phyloP scores from a whole-genome alignment of 2,888 invertebrate genomes.

The Drosophila robusta region DNA sequence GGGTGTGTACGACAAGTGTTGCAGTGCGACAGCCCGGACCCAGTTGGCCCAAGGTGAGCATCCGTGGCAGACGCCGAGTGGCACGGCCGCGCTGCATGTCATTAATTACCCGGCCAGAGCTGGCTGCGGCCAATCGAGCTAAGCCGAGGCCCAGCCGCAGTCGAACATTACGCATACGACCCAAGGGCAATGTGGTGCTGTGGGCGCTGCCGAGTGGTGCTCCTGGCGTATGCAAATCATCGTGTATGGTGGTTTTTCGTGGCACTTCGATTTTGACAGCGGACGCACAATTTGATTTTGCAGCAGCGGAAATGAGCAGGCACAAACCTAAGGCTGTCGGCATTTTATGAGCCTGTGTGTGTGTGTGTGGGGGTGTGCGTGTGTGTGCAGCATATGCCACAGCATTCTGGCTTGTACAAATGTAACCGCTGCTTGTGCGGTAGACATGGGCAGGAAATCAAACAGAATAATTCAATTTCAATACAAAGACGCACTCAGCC shows the following conservation, averaged over 20 bases:
- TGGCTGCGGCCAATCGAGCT: conserved; percentile 54
- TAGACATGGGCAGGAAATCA: conserved; percentile 74
- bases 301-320: conserved; percentile 69
- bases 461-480: conserved; percentile 82
- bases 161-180: conserved; percentile 38
- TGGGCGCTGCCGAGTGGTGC: conserved; percentile 4
- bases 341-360: conserved; percentile 38
- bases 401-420: conserved; percentile 65
- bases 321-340: conserved; percentile 47
- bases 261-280: conserved; percentile 63
- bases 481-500: conserved; percentile 69
- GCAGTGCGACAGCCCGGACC: conserved; percentile 8
- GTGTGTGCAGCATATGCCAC: conserved; percentile 61
- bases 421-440: conserved; percentile 51
- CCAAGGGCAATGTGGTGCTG: conserved; percentile 16
- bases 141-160: conserved; percentile 58
- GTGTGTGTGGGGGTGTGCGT: conserved; percentile 17
- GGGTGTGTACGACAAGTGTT: conserved; percentile 61
- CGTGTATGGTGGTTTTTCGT: conserved; percentile 31
- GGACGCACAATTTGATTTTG: conserved; percentile 46
- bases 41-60: conserved; percentile 22
- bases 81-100: conserved; percentile 48
- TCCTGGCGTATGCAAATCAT: conserved; percentile 45
- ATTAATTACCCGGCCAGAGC: conserved; percentile 63
- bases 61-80: conserved; percentile 14